A percentile compares a stretch with the other conserved stretches of the same genome.
phyloP scores from a whole-genome alignment of 2,888 invertebrate species.

The Lagria hirta region DNA sequence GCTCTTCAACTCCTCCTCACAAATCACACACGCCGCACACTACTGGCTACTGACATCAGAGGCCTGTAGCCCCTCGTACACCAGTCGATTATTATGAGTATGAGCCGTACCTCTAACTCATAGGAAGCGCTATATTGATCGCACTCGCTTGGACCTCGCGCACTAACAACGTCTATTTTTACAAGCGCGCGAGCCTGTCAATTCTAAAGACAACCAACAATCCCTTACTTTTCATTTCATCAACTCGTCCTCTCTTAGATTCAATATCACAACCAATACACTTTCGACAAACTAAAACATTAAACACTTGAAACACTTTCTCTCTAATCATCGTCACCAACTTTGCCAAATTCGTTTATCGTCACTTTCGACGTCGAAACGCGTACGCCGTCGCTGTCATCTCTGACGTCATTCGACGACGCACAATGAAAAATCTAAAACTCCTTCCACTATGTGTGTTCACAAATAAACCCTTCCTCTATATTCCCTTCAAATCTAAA shows the following conservation, averaged over 20 bases:
- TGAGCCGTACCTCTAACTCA: constrained; percentile 26
- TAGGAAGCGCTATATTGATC: constrained; percentile 32
- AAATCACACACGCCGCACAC: constrained; percentile 24
- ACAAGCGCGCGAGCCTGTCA: constrained; percentile 23
- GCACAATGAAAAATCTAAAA: neutral
- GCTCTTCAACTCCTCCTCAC: constrained; percentile 17
- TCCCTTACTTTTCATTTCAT: constrained; percentile 11
- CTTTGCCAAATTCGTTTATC: constrained; percentile 1
- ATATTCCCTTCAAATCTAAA: too few species aligned
- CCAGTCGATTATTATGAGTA: constrained; percentile 25
- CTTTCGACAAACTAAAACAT: too few species aligned
- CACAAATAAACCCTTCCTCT: too few species aligned
- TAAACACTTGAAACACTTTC: too few species aligned
- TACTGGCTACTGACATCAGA: constrained; percentile 18
- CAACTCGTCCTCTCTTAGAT: constrained; percentile 5
- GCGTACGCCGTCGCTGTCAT: constrained; percentile 15
- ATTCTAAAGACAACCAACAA: constrained; percentile 15
- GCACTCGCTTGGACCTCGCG: constrained; percentile 29
- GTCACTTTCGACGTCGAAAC: constrained; percentile 1
- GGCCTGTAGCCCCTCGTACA: constrained; percentile 25
- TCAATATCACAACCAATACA: too few species aligned
- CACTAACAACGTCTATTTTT: constrained; percentile 29
- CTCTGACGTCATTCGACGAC: constrained; percentile 25
- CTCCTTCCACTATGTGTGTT: too few species aligned
- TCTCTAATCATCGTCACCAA: neutral